Conservation (phyloP, 1,140 invertebrate species). For the Orussus abietinus region DNA sequence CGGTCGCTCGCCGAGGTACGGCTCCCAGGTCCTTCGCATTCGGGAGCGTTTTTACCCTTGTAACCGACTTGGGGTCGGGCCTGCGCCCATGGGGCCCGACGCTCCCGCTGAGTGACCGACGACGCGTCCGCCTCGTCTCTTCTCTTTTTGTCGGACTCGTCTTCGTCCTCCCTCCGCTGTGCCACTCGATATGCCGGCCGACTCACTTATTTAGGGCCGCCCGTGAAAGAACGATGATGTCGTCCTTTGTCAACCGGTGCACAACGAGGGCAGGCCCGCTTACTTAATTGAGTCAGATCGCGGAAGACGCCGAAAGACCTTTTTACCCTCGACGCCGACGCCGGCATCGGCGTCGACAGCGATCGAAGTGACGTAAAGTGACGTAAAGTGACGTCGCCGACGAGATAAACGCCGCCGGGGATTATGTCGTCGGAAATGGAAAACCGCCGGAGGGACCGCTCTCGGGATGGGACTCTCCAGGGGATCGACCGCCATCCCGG, state of each 20-base stretch:
- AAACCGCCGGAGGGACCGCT: too few species aligned
- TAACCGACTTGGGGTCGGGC: too few species aligned
- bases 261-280: slow-evolving; percentile 7
- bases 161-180: slow-evolving; percentile 33
- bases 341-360: not conserved
- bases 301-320: slow-evolving; percentile 25
- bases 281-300: slow-evolving; percentile 47
- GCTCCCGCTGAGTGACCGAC: slow-evolving; percentile 29
- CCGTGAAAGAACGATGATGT: slow-evolving; percentile 46
- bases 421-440: not conserved
- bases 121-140: slow-evolving; percentile 22
- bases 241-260: slow-evolving; percentile 39
- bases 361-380: too few species aligned
- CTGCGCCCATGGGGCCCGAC: slow-evolving; percentile 17
- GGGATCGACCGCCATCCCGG: too few species aligned
- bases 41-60: too few species aligned
- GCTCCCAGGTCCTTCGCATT: too few species aligned
- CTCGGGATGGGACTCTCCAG: too few species aligned
- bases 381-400: not conserved
- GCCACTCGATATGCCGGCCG: slow-evolving; percentile 38
- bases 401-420: not conserved
- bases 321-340: slow-evolving; percentile 20
- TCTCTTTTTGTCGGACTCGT: slow-evolving; percentile 27
- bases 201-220: slow-evolving; percentile 37
- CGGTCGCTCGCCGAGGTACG: too few species aligned